Percentiles rank a stretch among this genome's conserved stretches.
phyloP scores from a whole-genome alignment of 2,797 vertebrate species.

The Manis javanica region DNA sequence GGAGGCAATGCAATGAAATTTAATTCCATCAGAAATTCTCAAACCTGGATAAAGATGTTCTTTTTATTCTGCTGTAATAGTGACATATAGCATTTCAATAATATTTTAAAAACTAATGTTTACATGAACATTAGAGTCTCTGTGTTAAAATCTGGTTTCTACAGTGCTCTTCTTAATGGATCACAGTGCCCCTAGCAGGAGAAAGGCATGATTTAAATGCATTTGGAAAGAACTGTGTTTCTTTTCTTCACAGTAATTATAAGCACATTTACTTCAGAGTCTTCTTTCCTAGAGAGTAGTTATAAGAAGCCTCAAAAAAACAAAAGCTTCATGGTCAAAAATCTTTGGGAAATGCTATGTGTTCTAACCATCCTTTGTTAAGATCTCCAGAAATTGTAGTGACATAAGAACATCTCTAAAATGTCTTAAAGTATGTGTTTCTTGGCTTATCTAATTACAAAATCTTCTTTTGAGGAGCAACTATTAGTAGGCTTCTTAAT shows the following conservation, averaged over 20 bases:
- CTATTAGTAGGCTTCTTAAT: background rate
- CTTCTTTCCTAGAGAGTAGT: background rate
- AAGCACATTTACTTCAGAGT: slow-evolving; percentile 40
- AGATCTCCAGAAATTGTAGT: background rate
- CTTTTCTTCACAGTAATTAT: slow-evolving; percentile 15
- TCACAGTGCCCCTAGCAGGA: background rate
- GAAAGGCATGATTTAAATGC: background rate
- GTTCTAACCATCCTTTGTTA: background rate
- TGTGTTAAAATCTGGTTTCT: background rate
- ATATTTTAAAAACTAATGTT: background rate
- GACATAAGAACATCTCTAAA: background rate
- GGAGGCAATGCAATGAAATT: background rate
- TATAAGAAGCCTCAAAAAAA: background rate
- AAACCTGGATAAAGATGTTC: background rate
- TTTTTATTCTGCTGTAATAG: background rate
- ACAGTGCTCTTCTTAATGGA: background rate
- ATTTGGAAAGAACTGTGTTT: background rate
- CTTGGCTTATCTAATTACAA: background rate
- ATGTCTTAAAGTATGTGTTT: background rate
- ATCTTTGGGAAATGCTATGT: background rate
- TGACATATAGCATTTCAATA: background rate
- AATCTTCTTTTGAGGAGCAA: background rate
- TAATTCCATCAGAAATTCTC: background rate
- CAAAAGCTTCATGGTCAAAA: background rate
- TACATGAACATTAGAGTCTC: background rate